Conservation (phyloP, 2,113 vertebrate species). For the Crotalus viridis region DNA sequence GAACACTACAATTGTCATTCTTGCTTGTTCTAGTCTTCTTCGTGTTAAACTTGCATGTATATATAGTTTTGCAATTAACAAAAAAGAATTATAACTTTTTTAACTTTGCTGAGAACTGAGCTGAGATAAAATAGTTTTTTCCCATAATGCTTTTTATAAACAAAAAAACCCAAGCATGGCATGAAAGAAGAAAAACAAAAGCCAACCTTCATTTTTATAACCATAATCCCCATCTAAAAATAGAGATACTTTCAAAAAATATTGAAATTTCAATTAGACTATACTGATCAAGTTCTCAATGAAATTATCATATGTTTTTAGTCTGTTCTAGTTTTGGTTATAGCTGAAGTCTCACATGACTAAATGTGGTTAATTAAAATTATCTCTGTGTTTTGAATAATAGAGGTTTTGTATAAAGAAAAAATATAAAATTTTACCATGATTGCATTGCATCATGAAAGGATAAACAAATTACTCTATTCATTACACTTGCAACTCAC, state of each 20-base stretch:
- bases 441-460: neutral
- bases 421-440: neutral
- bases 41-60: constrained; percentile 30
- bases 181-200: constrained; percentile 5
- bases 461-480: neutral
- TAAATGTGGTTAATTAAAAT: neutral
- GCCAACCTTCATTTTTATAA: neutral
- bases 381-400: neutral
- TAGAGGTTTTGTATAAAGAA: neutral
- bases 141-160: neutral
- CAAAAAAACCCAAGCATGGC: neutral
- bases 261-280: neutral
- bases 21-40: constrained; percentile 11
- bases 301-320: neutral
- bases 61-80: constrained; percentile 25
- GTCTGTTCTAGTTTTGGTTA: neutral
- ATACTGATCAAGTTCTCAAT: neutral
- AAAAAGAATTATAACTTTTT: neutral
- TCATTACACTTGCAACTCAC: neutral
- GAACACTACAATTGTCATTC: constrained; percentile 23
- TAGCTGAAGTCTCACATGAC: neutral
- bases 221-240: neutral
- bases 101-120: constrained; percentile 15
- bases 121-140: neutral
- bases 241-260: neutral